Conservation (phyloP, 2,888 invertebrate genomes). For the Crematogaster levior region DNA sequence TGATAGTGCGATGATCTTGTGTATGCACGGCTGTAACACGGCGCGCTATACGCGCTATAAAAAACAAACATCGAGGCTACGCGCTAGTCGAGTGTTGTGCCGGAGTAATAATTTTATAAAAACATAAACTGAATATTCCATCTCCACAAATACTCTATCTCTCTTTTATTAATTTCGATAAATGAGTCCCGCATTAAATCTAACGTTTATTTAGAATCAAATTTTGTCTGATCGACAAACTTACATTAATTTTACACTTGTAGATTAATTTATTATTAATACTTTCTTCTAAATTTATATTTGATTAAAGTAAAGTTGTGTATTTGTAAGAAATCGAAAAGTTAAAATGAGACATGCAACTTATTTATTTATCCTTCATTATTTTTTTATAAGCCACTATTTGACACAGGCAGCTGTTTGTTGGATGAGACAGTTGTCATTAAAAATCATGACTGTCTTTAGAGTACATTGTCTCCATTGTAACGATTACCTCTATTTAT, state of each 20-base stretch:
- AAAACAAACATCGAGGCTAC: neutral
- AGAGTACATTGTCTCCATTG: neutral
- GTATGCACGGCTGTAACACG: neutral
- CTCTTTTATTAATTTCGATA: neutral
- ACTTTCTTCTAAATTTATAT: neutral
- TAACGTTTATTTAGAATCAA: neutral
- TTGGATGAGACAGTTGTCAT: too few species aligned
- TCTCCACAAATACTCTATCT: neutral
- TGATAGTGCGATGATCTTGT: neutral
- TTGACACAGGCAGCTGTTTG: too few species aligned
- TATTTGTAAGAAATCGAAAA: neutral
- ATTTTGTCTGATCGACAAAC: neutral
- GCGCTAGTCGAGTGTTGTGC: neutral
- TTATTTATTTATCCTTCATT: constrained; percentile 1
- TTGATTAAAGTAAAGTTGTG: neutral
- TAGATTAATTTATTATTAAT: neutral
- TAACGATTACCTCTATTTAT: neutral
- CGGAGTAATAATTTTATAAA: constrained; percentile 18
- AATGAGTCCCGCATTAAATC: neutral
- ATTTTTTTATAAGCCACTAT: neutral
- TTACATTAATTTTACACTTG: too few species aligned
- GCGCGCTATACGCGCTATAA: neutral
- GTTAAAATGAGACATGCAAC: neutral
- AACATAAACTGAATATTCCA: neutral
- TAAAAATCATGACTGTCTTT: neutral